Conservation (phyloP, 2,113 vertebrate species). For the Sinocyclocheilus grahami region DNA sequence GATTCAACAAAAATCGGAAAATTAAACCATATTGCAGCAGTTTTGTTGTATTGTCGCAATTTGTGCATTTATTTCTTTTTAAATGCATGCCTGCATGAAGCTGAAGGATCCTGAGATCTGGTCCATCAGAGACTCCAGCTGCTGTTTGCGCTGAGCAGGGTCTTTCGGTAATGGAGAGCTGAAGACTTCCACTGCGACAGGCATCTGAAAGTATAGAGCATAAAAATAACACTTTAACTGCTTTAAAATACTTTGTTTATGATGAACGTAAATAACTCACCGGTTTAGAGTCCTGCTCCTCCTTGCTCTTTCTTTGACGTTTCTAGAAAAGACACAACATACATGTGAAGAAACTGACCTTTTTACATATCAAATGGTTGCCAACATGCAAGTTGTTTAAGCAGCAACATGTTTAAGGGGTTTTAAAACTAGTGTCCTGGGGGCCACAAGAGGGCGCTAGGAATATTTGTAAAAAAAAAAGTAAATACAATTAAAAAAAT, state of each 20-base stretch:
- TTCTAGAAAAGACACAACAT: conserved; percentile 69
- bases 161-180: conserved; percentile 86
- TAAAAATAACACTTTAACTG: not conserved
- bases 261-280: conserved; percentile 52
- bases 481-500: no score
- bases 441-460: not conserved
- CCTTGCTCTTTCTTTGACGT: conserved; percentile 73
- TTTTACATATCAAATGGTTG: not conserved
- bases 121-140: conserved; percentile 88
- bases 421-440: not conserved
- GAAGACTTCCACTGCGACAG: conserved; percentile 79
- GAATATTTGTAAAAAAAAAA: no score
- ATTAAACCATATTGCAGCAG: not conserved
- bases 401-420: not conserved
- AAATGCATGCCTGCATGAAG: conserved; percentile 88
- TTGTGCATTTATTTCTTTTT: not conserved
- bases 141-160: conserved; percentile 84
- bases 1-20: not conserved
- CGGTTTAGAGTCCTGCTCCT: conserved; percentile 66
- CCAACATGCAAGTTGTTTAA: not conserved
- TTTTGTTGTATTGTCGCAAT: no score
- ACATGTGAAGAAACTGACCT: not conserved
- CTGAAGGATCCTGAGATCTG: conserved; percentile 92
- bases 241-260: not conserved
- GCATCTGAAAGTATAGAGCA: conserved; percentile 49